Base-by-base conservation (phyloP, 2,888 invertebrate genomes). In the Tipula helvola region DNA sequence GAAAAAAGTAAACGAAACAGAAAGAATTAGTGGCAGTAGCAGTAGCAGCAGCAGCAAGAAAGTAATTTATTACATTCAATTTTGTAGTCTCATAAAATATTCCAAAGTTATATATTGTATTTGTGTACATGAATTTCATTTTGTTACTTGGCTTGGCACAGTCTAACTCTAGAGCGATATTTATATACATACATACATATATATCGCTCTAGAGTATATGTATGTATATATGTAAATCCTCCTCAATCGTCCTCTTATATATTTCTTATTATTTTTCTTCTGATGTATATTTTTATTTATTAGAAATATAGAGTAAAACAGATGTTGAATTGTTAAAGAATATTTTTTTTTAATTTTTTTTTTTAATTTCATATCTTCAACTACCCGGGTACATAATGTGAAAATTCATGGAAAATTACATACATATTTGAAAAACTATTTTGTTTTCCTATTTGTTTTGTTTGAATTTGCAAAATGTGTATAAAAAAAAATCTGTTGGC, bases 51-150 rank as follows among this genome's bases (percentile, higher is more conserved):
- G 71, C 10, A 71, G 71, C 28, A 71, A 71, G 71, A 71, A 71
- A 28, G 71, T 71, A 71, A 71, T 71, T 71, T 71, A 71, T 71
- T 71, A 71, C 28, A 71, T 71, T 71, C 71, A 71, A 71, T 71
- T 71, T 71, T 71, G 71, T 71, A 71, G 71, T 71, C 71, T 71
- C 71, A 71, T 71, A 71, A 71, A 71, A 71, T 71, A 71, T 71
- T 28, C 71, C 71, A 71, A 71, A 71, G 71, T 71, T 71, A 71
- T 71, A 71, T 28, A 71, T 28, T 28, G 28, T 2, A 28, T 71
- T 71, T 71, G 71, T 71, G 28, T 71, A 71, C 71, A 71, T 71
- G 71, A 71, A 71, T 71, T 71, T 71, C 71, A 71, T 71, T 71
- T 71, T 71, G 71, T 71, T 71, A 71, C 71, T 71, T 71, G 71